Conservation (phyloP, 64 coral and sea anemone genomes). For the Stylophora pistillata region DNA sequence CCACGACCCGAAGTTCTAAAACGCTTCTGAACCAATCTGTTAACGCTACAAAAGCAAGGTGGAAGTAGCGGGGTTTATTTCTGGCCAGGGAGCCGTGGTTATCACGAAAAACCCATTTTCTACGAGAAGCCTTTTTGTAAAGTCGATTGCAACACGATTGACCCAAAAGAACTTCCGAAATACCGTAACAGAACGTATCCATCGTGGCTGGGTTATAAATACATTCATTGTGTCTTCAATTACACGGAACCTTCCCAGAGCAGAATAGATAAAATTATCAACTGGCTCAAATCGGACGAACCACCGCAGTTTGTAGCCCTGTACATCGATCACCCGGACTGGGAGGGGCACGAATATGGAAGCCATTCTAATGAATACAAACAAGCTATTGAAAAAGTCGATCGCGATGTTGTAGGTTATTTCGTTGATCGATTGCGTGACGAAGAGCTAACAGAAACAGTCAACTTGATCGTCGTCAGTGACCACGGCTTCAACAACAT, state of each 20-base stretch:
- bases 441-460: conserved; percentile 6
- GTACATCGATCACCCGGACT: conserved; percentile 78
- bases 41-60: conserved; percentile 60
- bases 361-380: conserved; percentile 16
- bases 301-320: conserved; percentile 71
- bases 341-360: conserved; percentile 48
- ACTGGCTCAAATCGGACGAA: conserved; percentile 69
- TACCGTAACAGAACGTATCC: conserved; percentile 18
- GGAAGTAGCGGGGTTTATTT: conserved; percentile 63
- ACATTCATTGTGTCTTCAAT: conserved; percentile 60
- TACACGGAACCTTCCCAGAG: conserved; percentile 55
- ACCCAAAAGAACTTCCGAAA: conserved; percentile 32
- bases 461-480: conserved; percentile 44
- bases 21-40: conserved; percentile 69
- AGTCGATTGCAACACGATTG: conserved; percentile 54
- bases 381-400: conserved; percentile 27
- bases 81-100: conserved; percentile 71
- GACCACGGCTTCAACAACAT: conserved; percentile 39
- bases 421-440: conserved; percentile 13
- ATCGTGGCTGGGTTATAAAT: not conserved
- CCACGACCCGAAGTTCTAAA: conserved; percentile 75
- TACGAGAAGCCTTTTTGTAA: conserved; percentile 61
- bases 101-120: conserved; percentile 62
- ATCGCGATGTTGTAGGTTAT: conserved; percentile 50
- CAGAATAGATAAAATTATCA: conserved; percentile 61